Conservation (phyloP, 2,113 vertebrate species). For the Damaliscus lunatus region DNA sequence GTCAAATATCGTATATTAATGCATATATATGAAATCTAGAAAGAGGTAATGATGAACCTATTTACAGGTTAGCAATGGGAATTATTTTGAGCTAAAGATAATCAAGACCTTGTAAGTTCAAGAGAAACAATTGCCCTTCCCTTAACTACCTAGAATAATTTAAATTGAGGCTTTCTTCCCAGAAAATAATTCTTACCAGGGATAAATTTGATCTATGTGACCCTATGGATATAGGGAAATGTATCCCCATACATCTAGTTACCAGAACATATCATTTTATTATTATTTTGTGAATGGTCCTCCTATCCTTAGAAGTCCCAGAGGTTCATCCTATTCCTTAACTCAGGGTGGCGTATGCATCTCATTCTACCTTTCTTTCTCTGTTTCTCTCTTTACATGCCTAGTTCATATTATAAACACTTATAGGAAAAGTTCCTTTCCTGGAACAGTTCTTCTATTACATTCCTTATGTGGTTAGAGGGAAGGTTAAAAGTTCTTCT, state of each 20-base stretch:
- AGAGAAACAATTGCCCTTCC: background rate
- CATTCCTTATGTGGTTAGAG: background rate
- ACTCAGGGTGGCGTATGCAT: background rate
- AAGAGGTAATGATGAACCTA: background rate
- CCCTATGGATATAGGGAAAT: no score
- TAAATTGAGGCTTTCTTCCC: background rate
- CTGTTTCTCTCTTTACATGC: background rate
- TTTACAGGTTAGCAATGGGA: background rate
- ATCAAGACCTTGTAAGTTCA: background rate
- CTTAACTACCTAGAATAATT: background rate
- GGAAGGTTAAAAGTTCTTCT: background rate
- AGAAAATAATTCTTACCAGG: background rate
- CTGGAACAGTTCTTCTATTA: background rate
- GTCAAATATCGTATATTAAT: background rate
- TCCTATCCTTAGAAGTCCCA: background rate
- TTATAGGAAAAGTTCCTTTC: background rate
- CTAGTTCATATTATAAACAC: background rate
- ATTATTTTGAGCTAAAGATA: background rate
- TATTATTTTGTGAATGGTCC: background rate
- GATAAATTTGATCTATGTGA: background rate
- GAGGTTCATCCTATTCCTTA: background rate
- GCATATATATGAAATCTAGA: background rate
- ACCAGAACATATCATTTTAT: background rate
- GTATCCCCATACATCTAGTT: background rate
- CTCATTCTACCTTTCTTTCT: background rate